Percentiles rank a stretch among this genome's conserved stretches.
Evolutionary conservation across 2,888 invertebrate species (phyloP).

Genomic region (Melinopterus prodromus): DNA sequence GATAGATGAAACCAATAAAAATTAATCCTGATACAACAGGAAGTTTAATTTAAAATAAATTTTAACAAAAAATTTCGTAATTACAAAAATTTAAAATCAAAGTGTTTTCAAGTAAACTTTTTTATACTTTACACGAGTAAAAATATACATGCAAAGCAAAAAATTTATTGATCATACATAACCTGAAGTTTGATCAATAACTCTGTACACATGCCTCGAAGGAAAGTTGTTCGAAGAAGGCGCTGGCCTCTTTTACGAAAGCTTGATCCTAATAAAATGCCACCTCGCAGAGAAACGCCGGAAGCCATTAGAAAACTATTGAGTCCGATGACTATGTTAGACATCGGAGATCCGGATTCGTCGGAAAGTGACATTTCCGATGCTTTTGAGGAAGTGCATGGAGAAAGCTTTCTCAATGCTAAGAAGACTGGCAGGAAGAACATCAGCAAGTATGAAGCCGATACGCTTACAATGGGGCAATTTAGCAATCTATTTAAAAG

Average conservation of each 20-base stretch:
- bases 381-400: constrained; percentile 49
- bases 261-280: constrained; percentile 21
- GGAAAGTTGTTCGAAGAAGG: constrained; percentile 17
- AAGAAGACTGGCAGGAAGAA: constrained; percentile 37
- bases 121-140: neutral
- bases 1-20: too few relatives aligned
- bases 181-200: constrained; percentile 48
- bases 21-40: too few relatives aligned
- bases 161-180: constrained; percentile 12
- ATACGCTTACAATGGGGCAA: constrained; percentile 46
- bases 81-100: neutral
- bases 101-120: neutral
- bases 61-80: neutral
- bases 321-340: constrained; percentile 42
- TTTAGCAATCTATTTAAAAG: constrained; percentile 52
- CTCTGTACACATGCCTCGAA: constrained; percentile 21
- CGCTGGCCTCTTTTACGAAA: constrained; percentile 21
- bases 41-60: too few relatives aligned
- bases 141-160: neutral
- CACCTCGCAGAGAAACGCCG: constrained; percentile 37
- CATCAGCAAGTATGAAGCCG: constrained; percentile 50
- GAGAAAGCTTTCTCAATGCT: constrained; percentile 42
- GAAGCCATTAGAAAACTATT: constrained; percentile 43
- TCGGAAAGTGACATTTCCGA: constrained; percentile 48
- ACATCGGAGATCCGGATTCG: constrained; percentile 44